phyloP scores from a whole-genome alignment of 2,113 vertebrate genomes.

The Dicentrarchus labrax region DNA sequence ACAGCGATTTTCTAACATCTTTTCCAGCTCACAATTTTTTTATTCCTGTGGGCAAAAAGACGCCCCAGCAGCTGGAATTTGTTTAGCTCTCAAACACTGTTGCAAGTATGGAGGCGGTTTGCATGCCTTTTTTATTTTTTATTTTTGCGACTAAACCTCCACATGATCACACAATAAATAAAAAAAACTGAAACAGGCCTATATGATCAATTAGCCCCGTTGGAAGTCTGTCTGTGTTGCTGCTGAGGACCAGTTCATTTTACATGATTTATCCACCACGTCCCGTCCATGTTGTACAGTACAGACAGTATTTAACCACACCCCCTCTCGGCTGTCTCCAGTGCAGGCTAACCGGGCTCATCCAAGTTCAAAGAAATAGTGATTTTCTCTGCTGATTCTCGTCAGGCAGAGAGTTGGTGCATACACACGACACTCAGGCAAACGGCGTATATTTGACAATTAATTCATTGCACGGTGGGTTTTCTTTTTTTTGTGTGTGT shows the following conservation, averaged over 20 bases:
- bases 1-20: constrained; percentile 1
- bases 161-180: constrained; percentile 1
- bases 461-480: constrained; percentile 39
- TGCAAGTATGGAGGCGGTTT: constrained; percentile 22
- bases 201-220: constrained; percentile 64
- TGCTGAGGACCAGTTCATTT: constrained; percentile 23
- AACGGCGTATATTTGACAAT: constrained; percentile 36
- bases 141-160: neutral
- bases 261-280: constrained; percentile 76
- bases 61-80: constrained; percentile 71
- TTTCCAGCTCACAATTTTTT: constrained; percentile 51
- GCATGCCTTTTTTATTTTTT: constrained; percentile 1
- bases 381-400: constrained; percentile 48
- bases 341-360: constrained; percentile 79
- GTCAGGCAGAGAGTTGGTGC: constrained; percentile 15
- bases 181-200: neutral
- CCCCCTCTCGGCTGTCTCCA: constrained; percentile 89
- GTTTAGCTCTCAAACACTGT: constrained; percentile 52
- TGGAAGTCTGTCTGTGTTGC: constrained; percentile 23
- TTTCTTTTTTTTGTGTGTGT: neutral
- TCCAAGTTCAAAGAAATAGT: constrained; percentile 87
- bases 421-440: constrained; percentile 8
- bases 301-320: constrained; percentile 92
- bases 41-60: constrained; percentile 55
- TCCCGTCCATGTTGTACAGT: constrained; percentile 92